Evolutionary conservation across 2,797 vertebrate species (phyloP), one percentile per base, ranked within the genome.

Genomic region (Myotis planiceps): DNA sequence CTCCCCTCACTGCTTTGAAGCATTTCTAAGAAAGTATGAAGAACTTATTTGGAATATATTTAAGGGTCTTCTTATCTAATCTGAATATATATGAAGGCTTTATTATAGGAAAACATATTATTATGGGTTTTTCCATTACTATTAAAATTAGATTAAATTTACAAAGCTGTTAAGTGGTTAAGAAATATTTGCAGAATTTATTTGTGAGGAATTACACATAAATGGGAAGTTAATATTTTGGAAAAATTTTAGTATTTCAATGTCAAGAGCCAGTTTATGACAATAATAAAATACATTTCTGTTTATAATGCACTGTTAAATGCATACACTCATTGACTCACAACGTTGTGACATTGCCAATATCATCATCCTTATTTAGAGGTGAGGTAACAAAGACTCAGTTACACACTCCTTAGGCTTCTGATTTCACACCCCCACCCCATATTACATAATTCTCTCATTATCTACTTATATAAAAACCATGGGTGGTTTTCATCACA

Each of bases 181-280:
- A 96, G 91, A 94, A 92, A 90, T 96, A 95, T 92, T 96, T 96
- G 85, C 39, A 94, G 81, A 94, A 94, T 27, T 95, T 94, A 96
- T 83, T 96, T 97, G 85, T 92, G 51, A 97, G 51, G 88, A 97
- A 96, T 96, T 90, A 93, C 37, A 75, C 81, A 74, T 88, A 90
- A 95, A 95, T 90, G 68, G 88, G 82, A 96, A 94, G 92, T 90
- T 97, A 97, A 96, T 96, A 95, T 96, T 96, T 92, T 90, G 93
- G 87, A 97, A 97, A 97, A 93, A 86, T 90, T 95, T 90, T 21
- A 88, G 47, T 16, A 95, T 96, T 96, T 97, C 60, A 63, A 74
- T 53, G 39, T 71, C 39, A 95, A 75, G 84, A 93, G 29, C 51
- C 37, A 75, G 58, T 94, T 94, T 96, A 68, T 90, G 68, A 88